phyloP scores from a whole-genome alignment of 2,888 invertebrate genomes.

The Meliscaeva auricollis region DNA sequence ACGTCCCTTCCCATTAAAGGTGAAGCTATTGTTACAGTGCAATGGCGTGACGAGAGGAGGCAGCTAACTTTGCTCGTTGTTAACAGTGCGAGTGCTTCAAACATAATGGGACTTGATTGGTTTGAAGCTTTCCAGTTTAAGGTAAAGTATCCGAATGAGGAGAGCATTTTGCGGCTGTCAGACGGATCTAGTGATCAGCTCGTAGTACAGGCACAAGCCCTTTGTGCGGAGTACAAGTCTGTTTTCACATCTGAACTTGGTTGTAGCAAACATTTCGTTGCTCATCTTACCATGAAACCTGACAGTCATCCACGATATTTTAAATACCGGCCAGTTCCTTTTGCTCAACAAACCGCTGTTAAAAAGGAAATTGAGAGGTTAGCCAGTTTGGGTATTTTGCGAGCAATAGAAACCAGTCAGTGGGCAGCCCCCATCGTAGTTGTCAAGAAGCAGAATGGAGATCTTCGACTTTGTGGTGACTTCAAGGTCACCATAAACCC shows the following conservation, averaged over 20 bases:
- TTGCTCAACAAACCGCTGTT: too few species aligned
- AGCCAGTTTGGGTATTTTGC: too few species aligned
- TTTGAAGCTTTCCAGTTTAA: too few species aligned
- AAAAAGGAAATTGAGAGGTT: too few species aligned
- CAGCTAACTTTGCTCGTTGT: too few species aligned
- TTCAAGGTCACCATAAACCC: slow-evolving; percentile 27
- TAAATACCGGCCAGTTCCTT: slow-evolving; percentile 34
- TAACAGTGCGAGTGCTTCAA: too few species aligned
- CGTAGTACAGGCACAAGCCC: slow-evolving; percentile 12
- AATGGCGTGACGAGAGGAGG: slow-evolving; percentile 22
- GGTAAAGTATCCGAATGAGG: too few species aligned
- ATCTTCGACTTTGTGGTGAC: slow-evolving; percentile 47
- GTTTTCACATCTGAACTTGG: slow-evolving; percentile 36
- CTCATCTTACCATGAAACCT: slow-evolving; percentile 10
- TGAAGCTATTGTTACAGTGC: not conserved
- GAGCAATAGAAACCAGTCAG: too few species aligned
- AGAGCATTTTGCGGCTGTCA: too few species aligned
- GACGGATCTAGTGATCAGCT: slow-evolving; percentile 35
- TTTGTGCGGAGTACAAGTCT: slow-evolving; percentile 33
- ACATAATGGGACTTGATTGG: too few species aligned
- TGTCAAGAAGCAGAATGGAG: slow-evolving; percentile 34
- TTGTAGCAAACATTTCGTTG: slow-evolving; percentile 23
- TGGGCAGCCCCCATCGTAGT: slow-evolving; percentile 34
- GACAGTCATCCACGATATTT: slow-evolving; percentile 31
- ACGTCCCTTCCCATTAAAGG: slow-evolving; percentile 8